phyloP scores from a whole-genome alignment of 2,113 vertebrate species.

The Platysternon megacephalum region DNA sequence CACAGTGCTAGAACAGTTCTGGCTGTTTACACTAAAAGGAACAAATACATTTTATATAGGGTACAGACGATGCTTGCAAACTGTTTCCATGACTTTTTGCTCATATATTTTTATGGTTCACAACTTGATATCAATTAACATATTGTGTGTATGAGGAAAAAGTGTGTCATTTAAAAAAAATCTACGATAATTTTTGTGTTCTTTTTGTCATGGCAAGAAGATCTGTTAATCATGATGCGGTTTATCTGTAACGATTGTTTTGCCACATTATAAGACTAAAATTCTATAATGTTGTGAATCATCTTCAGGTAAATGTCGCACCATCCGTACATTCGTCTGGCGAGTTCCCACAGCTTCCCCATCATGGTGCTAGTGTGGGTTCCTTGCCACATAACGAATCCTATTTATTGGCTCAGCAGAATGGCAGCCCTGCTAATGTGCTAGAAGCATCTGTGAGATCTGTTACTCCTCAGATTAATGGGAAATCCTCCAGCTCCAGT shows the following conservation, averaged over 20 bases:
- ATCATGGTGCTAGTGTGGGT: slow-evolving; percentile 37
- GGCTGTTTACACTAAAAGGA: background rate
- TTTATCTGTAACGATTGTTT: background rate
- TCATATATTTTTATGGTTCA: background rate
- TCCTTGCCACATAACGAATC: slow-evolving; percentile 83
- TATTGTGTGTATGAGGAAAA: background rate
- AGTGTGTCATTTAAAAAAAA: background rate
- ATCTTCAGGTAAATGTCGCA: slow-evolving; percentile 73
- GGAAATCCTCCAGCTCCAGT: slow-evolving; percentile 71
- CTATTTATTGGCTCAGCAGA: slow-evolving; percentile 82
- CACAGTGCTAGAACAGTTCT: background rate
- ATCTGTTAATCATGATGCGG: accelerated
- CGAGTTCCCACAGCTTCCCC: slow-evolving; percentile 72
- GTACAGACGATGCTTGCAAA: background rate
- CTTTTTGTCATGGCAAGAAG: background rate
- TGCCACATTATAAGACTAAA: background rate
- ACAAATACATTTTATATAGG: background rate
- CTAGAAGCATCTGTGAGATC: slow-evolving; percentile 68
- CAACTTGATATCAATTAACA: background rate
- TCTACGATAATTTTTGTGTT: background rate
- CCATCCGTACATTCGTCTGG: slow-evolving; percentile 52
- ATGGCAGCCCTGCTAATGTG: slow-evolving; percentile 78
- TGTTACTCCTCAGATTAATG: slow-evolving; percentile 77
- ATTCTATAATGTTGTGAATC: background rate
- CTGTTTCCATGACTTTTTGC: background rate